A percentile compares a stretch with the other conserved stretches of the same genome.
Evolutionary conservation across 2,888 invertebrate genomes (phyloP).

Genomic region (Marasmarcha lunaedactyla): DNA sequence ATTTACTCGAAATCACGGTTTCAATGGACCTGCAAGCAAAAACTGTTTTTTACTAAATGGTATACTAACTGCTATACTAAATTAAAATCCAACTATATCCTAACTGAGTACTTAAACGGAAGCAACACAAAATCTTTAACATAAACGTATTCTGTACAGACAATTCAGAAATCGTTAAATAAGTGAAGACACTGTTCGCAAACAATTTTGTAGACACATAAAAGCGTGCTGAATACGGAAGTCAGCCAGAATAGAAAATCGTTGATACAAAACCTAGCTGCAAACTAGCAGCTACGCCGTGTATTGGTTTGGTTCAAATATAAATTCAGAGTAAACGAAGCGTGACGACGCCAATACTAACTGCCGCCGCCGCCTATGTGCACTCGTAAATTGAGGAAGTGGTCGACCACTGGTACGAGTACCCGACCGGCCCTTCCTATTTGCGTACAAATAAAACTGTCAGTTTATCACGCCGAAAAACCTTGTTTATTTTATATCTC

Average conservation of each 20-base stretch:
- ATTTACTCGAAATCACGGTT: too few relatives aligned
- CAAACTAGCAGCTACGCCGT: background rate
- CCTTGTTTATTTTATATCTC: constrained; percentile 1
- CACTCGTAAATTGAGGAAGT: constrained; percentile 52
- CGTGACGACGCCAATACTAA: constrained; percentile 57
- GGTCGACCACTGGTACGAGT: constrained; percentile 42
- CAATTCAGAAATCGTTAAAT: too few relatives aligned
- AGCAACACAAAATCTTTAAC: too few relatives aligned
- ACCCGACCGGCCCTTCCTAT: constrained; percentile 40
- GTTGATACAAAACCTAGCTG: background rate
- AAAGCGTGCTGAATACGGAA: background rate
- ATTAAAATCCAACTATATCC: too few relatives aligned
- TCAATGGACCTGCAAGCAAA: too few relatives aligned
- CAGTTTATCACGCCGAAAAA: constrained; percentile 48
- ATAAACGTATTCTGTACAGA: too few relatives aligned
- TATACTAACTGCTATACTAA: too few relatives aligned
- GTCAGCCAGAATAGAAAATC: background rate
- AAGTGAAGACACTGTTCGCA: too few relatives aligned
- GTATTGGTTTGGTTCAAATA: constrained; percentile 23
- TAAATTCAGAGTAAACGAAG: constrained; percentile 53
- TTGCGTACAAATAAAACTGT: constrained; percentile 57
- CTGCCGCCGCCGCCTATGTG: constrained; percentile 39
- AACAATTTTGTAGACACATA: too few relatives aligned
- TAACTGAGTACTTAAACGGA: too few relatives aligned
- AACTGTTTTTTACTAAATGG: too few relatives aligned